phyloP scores from a whole-genome alignment of 2,797 vertebrate species.

The Chloroceryle inda region DNA sequence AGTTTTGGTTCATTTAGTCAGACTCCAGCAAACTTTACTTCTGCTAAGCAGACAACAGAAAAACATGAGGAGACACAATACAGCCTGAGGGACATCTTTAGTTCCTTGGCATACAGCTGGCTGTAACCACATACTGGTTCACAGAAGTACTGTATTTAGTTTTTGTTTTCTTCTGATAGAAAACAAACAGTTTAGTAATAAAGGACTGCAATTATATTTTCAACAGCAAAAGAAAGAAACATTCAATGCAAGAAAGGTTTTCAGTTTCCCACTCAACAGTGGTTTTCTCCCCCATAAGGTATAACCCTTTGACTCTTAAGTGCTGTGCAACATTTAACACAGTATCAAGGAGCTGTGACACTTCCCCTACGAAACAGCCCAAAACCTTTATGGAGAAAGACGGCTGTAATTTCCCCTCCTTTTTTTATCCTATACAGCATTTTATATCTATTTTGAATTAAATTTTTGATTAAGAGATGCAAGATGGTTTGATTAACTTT shows the following conservation, averaged over 20 bases:
- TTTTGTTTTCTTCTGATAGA: slow-evolving; percentile 41
- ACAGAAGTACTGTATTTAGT: not conserved
- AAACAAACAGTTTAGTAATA: slow-evolving; percentile 3
- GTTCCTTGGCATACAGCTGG: slow-evolving; percentile 6
- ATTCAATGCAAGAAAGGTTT: not conserved
- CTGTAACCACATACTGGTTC: not conserved
- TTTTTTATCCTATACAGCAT: not conserved
- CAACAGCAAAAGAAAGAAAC: slow-evolving; percentile 4
- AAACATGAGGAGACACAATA: not conserved
- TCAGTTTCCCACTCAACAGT: not conserved
- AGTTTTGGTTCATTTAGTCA: slow-evolving; percentile 48
- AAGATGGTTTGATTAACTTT: slow-evolving; percentile 89
- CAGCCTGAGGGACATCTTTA: not conserved
- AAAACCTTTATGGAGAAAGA: slow-evolving; percentile 14
- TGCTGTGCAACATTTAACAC: not conserved
- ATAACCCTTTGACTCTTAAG: not conserved
- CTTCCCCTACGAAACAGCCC: slow-evolving; percentile 17
- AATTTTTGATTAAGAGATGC: slow-evolving; percentile 88
- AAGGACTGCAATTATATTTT: slow-evolving; percentile 35
- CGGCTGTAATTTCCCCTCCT: not conserved
- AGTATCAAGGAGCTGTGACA: not conserved
- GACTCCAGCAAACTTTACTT: slow-evolving; percentile 49
- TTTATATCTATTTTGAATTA: slow-evolving; percentile 81
- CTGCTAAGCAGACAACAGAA: not conserved
- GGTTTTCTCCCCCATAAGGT: not conserved